Percentiles rank a stretch among this genome's conserved stretches.
Evolutionary conservation across 1,140 invertebrate genomes (phyloP).

Genomic region (Popillia japonica): DNA sequence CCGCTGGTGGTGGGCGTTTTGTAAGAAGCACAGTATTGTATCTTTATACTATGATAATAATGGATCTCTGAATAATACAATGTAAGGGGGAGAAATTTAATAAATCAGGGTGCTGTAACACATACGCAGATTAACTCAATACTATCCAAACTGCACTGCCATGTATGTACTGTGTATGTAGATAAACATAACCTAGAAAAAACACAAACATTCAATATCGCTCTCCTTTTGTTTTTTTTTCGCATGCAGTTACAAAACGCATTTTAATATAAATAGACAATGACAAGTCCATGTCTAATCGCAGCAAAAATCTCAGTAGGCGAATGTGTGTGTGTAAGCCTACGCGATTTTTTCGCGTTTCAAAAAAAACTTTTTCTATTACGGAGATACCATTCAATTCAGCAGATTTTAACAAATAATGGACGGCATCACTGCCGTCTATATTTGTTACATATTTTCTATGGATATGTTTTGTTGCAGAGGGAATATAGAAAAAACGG

Average conservation of each 20-base stretch:
- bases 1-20: slow-evolving; percentile 84
- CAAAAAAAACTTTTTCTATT: slow-evolving; percentile 25
- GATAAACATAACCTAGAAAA: not conserved
- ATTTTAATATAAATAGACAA: slow-evolving; percentile 27
- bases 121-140: no score
- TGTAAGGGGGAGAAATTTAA: not conserved
- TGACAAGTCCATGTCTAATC: not conserved
- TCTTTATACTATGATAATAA: slow-evolving; percentile 69
- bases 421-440: not conserved
- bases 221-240: not conserved
- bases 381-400: slow-evolving; percentile 8
- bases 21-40: slow-evolving; percentile 80
- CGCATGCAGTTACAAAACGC: no score
- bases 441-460: slow-evolving; percentile 10
- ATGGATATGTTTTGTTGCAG: not conserved
- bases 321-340: no score
- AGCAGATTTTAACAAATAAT: not conserved
- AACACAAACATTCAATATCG: not conserved
- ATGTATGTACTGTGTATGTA: not conserved
- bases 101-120: not conserved
- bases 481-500: not conserved
- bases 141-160: not conserved
- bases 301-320: not conserved
- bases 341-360: not conserved
- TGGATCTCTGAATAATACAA: slow-evolving; percentile 44